These are phyloP conservation scores for Polypterus senegalus DNA, from an alignment of 2,113 vertebrate species.

Conservation along the genomic window DNA sequence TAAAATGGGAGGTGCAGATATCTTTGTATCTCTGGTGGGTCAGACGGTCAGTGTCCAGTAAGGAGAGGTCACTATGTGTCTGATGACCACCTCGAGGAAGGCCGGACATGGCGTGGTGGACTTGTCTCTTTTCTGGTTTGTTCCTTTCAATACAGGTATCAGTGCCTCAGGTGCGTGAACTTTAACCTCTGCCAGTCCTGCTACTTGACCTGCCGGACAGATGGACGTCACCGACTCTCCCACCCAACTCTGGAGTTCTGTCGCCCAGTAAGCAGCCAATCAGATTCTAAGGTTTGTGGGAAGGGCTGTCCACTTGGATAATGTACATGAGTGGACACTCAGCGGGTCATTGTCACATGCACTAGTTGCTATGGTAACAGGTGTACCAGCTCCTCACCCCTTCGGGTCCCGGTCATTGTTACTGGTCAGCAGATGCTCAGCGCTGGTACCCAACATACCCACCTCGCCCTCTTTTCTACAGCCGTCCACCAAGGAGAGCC, in stretches of 20 bases:
- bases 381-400: too few relatives aligned
- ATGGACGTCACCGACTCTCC: slow-evolving; percentile 50
- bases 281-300: not conserved
- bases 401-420: too few relatives aligned
- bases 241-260: slow-evolving; percentile 58
- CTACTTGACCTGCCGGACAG: slow-evolving; percentile 50
- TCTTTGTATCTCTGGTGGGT: not conserved
- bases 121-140: not conserved
- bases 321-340: not conserved
- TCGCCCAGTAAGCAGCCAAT: slow-evolving; percentile 43
- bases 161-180: slow-evolving; percentile 67
- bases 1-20: not conserved
- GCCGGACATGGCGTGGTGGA: not conserved
- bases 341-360: not conserved
- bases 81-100: too few relatives aligned
- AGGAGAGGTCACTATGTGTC: not conserved
- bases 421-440: too few relatives aligned
- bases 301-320: not conserved
- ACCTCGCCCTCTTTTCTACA: slow-evolving; percentile 20
- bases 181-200: slow-evolving; percentile 71
- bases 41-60: not conserved
- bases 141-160: slow-evolving; percentile 44
- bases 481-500: slow-evolving; percentile 57
- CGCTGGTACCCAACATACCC: too few relatives aligned
- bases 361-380: not conserved